Evolutionary conservation across 2,797 vertebrate genomes (phyloP).

Genomic region (Ispidina lecontei): DNA sequence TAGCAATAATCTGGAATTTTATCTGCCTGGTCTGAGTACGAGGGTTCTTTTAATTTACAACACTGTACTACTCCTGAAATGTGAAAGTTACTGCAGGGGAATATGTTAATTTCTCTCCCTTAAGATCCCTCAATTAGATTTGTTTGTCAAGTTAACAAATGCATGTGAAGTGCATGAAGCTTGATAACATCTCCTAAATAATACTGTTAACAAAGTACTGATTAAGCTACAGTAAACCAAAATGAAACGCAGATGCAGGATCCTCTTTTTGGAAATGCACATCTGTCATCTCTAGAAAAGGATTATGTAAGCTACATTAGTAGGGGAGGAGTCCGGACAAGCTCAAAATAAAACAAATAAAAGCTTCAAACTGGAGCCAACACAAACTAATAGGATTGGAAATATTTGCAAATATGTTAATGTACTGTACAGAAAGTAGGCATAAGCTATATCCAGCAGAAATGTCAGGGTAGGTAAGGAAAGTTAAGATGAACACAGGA

Average conservation of each 20-base stretch:
- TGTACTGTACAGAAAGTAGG: neutral
- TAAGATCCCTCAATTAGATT: constrained; percentile 13
- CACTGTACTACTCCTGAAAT: neutral
- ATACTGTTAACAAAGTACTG: constrained; percentile 44
- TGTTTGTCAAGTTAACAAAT: constrained; percentile 37
- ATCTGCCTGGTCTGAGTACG: neutral
- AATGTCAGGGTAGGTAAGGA: neutral
- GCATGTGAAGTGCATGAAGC: neutral
- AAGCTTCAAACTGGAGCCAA: neutral
- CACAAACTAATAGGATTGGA: neutral
- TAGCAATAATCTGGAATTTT: neutral
- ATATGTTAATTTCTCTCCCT: neutral
- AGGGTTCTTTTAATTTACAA: neutral
- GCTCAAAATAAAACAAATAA: constrained; percentile 46
- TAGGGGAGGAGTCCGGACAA: neutral
- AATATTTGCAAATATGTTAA: constrained; percentile 5
- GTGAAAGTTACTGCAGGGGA: neutral
- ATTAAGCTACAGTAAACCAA: constrained; percentile 46
- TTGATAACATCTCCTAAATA: constrained; percentile 37
- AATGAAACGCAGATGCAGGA: constrained; percentile 10
- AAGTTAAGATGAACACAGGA: neutral
- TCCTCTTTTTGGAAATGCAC: constrained; percentile 49
- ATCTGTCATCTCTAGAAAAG: constrained; percentile 50
- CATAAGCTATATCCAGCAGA: neutral
- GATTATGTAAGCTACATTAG: constrained; percentile 27